Evolutionary conservation across 92 coral and sea anemone species (phyloP), one percentile per base, ranked within the genome.

Genomic region (Phymanthus crucifer): DNA sequence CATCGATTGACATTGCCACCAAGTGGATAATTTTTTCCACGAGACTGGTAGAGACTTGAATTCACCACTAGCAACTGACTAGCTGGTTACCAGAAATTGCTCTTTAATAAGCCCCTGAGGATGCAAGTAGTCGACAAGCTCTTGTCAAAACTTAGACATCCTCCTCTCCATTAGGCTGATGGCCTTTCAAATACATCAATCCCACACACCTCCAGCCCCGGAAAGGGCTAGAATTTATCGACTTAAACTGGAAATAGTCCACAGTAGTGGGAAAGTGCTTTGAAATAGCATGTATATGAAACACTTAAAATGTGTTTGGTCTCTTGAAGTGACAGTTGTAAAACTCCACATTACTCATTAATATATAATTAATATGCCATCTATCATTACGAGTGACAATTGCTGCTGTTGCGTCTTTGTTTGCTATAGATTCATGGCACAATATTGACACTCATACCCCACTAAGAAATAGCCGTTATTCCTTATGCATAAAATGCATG

Each of bases 321-420:
- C 33, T 61, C 36, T 61, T 75, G 26, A 38, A 54, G 50, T 54
- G 80, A 54, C 80, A 75, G 50, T 50, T 46, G 26, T 21, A 75
- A 78, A 78, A 70, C 74, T 46, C 54, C 68, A 78, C 27, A 66
- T 14, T 78, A 45, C 56, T 66, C 48, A 32, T 47, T 31, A 76
- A 47, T 79, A 79, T 69, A 70, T 79, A 79, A 78, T 79, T 75
- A 43, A 43, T 79, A 71, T 13, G 21, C 56, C 72, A 77, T 77
- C 61, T 56, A 77, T 64, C 81, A 58, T n/a, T 37, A 36, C 1
- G 31, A 64, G 84, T 72, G 77, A 48, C 78, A 82, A 66, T 61
- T 40, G 79, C 27, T 24, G 29, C 43, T 73, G 80, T 82, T 50
- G 46, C 27, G 16, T 3, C 57, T 65, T 50, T 81, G 27, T 54